Base-by-base conservation (phyloP, 2,888 invertebrate species). In the Coenonympha arcania region DNA sequence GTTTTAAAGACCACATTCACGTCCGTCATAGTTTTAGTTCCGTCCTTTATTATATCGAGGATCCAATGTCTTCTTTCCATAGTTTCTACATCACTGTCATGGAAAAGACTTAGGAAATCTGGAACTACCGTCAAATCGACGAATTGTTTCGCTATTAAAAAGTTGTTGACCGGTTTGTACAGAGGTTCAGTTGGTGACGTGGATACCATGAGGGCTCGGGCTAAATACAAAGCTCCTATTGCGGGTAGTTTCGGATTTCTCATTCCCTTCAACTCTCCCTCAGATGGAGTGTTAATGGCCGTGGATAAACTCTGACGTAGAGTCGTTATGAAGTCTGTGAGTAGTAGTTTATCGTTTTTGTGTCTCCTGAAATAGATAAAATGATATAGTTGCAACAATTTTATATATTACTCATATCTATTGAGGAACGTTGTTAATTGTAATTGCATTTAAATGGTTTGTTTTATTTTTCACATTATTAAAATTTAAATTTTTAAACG, bases 81-180 rank as follows among this genome's bases (percentile, higher is more conserved):
- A 46, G 89, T 87, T 60, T 92, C 89, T 0, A 93, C 86, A 48
- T 93, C 92, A 6, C 91, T 88, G 55, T 93, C 95, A 68, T 94
- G 92, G 67, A 96, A 92, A 28, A 96, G 89, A 44, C 92, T 91
- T 53, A 95, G 90, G 66, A 96, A 92, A 70, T 97, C 96, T 0
- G 97, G 97, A n/a, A 97, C 91, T 2, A 90, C 88, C 9, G 89
- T 88, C 11, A 96, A 82, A 68, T 95, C 91, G 11, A 96, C 88
- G 6, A 88, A 88, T 8, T 92, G 90, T 73, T 95, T 95, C 1
- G 93, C 90, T 64, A 93, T 89, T 28, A 95, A 78, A 72, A 92
- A 95, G 63, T 90, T 89, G 68, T 92, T 92, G n/a, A 97, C 82
- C 0, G 92, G 90, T 59, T 90, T 88, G 74, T 94, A 96, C 62